Evolutionary conservation across 2,888 invertebrate species (phyloP), one percentile per base, ranked within the genome.

Genomic region (Pristionchus exspectatus): DNA sequence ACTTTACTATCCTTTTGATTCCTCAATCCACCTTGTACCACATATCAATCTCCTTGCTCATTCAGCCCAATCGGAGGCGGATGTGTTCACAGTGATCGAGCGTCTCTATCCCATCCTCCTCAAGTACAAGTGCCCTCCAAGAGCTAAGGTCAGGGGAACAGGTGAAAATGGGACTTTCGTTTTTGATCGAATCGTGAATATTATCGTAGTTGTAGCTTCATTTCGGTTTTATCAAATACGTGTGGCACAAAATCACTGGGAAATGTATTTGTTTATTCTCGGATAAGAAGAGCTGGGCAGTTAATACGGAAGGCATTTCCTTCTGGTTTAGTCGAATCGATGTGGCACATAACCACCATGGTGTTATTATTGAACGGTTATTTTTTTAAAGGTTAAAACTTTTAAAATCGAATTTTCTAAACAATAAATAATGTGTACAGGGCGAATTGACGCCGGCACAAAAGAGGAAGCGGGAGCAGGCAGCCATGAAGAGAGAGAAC

Each of bases 71-170:
- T 94, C 94, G 9, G 93, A 93, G 89, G 91, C 86, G 5, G 93
- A 90, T 59, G 94, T 94, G 7, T 50, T 91, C 33, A 89, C 77
- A 18, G 92, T 91, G 16, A 92, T 94, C 74, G 90, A 92, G 38
- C 91, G 91, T 56, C 92, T 95, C 77, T 95, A 93, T 87, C 94
- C 93, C 24, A 92, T 94, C 74, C 92, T 95, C 56, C 87, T 91
- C n/a, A 91, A 93, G 89, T 95, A 93, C 91, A 90, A 91, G 12
- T 92, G 92, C 84, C 89, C 66, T 3, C 90, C 90, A 44, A 50
- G 92, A 33, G 89, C 90, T 0, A 90, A 90, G 77, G 90, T 89
- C 66, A 69, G 74, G 24, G 63, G 63, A 7, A 30, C 7, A n/a
- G n/a, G n/a, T 27, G 12, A 27, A 12, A 14, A 69, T 90, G 86